Percentiles rank a stretch among this genome's conserved stretches.
These are phyloP conservation scores for Aporophyla lueneburgensis DNA, from an alignment of 2,888 invertebrate genomes.

Conservation along the genomic window DNA sequence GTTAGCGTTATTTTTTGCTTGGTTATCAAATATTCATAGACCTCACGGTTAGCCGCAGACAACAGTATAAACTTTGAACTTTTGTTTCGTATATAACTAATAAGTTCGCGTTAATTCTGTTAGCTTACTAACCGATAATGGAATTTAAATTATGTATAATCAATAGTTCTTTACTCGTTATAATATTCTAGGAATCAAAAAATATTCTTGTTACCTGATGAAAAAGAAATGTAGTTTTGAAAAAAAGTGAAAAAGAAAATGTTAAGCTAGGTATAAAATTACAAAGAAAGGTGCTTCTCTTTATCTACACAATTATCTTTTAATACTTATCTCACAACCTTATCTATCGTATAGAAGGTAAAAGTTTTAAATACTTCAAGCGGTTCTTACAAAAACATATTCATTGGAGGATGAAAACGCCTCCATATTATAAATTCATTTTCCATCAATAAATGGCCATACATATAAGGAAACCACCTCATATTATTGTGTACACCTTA, in stretches of 20 bases:
- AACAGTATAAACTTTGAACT: neutral
- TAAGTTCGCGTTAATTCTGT: slow-evolving; percentile 15
- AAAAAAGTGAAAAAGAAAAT: neutral
- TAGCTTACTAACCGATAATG: neutral
- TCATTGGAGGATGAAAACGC: slow-evolving; percentile 14
- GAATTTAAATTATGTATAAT: neutral
- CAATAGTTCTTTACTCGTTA: neutral
- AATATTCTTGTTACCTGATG: neutral
- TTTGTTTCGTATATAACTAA: slow-evolving; percentile 22
- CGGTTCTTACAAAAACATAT: slow-evolving; percentile 4
- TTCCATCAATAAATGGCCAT: neutral
- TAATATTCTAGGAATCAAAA: neutral
- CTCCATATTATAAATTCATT: slow-evolving; percentile 19
- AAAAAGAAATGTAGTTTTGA: neutral
- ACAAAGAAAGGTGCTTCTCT: neutral
- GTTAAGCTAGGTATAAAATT: neutral
- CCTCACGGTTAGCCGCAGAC: neutral
- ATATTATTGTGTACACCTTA: slow-evolving; percentile 13
- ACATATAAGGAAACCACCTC: slow-evolving; percentile 13
- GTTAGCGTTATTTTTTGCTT: slow-evolving; percentile 21
- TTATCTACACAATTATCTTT: slow-evolving; percentile 10
- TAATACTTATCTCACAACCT: neutral
- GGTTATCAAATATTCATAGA: slow-evolving; percentile 35
- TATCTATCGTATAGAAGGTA: neutral
- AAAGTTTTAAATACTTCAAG: slow-evolving; percentile 11